Evolutionary conservation across 1,140 invertebrate species (phyloP).

Genomic region (Venturia canescens): DNA sequence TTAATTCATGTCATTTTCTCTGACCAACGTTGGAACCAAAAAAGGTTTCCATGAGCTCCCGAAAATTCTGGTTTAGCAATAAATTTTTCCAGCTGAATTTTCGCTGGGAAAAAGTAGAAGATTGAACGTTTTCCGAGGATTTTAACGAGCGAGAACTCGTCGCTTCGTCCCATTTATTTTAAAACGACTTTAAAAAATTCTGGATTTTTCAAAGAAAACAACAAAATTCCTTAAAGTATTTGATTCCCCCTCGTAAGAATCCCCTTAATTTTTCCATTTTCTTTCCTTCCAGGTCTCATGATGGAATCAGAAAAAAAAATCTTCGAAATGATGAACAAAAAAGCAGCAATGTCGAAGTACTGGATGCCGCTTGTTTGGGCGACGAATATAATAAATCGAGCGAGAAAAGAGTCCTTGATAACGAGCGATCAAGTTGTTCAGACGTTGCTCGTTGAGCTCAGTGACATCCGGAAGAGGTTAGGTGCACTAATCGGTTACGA

Average conservation of each 20-base stretch:
- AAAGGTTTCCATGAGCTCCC: too few species aligned
- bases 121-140: too few species aligned
- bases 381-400: slow-evolving; percentile 91
- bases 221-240: not conserved
- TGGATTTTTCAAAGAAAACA: too few species aligned
- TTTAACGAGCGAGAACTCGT: too few species aligned
- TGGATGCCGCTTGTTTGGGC: slow-evolving; percentile 96
- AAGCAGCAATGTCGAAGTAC: slow-evolving; percentile 93
- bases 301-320: slow-evolving; percentile 93
- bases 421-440: slow-evolving; percentile 92
- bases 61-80: too few species aligned
- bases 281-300: slow-evolving; percentile 84
- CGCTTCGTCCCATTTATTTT: too few species aligned
- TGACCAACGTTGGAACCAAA: too few species aligned
- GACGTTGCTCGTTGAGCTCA: slow-evolving; percentile 88
- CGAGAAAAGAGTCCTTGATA: slow-evolving; percentile 88
- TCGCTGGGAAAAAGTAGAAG: too few species aligned
- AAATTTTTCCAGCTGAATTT: too few species aligned
- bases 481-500: slow-evolving; percentile 94
- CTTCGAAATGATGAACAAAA: slow-evolving; percentile 91
- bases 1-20: too few species aligned
- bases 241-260: not conserved
- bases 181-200: too few species aligned
- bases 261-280: slow-evolving; percentile 12
- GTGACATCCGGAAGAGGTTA: slow-evolving; percentile 87